Evolutionary conservation across 2,888 invertebrate species (phyloP), one percentile per base, ranked within the genome.

Genomic region (Drosophila subquinaria): DNA sequence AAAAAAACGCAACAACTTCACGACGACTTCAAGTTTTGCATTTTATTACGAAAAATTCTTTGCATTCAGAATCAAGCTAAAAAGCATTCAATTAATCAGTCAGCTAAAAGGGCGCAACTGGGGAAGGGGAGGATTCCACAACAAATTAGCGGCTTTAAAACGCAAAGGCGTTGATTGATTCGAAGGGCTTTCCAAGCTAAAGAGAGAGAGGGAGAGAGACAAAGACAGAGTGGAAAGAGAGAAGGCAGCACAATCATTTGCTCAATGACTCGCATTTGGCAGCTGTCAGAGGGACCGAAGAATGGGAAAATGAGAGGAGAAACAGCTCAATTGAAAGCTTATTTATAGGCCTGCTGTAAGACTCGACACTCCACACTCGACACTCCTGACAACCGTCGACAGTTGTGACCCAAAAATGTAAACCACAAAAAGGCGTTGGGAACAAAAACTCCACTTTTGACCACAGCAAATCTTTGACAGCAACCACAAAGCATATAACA

Each of bases 141-240:
- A 74, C 79, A 79, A 88, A 83, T 88, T 87, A 84, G 76, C 85
- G 69, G 73, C 82, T 82, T 82, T 79, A 73, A 71, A 63, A 43
- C 53, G 62, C 66, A 69, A 81, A 73, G 81, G 86, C 88, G 83
- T 85, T 88, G 83, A 88, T 85, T 86, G 88, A 85, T 85, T 76
- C 65, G 70, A 79, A 81, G 79, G 86, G 79, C 77, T 73, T 76
- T 66, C 62, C 52, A 38, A 23, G 33, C 40, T 8, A 30, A 10
- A 38, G 23, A 13, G 3, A 30, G 36, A 20, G 1, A 30, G n/a
- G 15, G 27, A 9, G 33, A 33, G 42, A 10, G 5, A 11, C 10
- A n/a, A 15, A 17, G 17, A 43, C 4, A 17, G 42, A 11, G 36
- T 30, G 36, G 42, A 27, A 27, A 27, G 27, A 27, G 30, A 8